These are phyloP conservation scores for Seladonia tumulorum DNA, from an alignment of 2,888 invertebrate species.

Conservation along the genomic window DNA sequence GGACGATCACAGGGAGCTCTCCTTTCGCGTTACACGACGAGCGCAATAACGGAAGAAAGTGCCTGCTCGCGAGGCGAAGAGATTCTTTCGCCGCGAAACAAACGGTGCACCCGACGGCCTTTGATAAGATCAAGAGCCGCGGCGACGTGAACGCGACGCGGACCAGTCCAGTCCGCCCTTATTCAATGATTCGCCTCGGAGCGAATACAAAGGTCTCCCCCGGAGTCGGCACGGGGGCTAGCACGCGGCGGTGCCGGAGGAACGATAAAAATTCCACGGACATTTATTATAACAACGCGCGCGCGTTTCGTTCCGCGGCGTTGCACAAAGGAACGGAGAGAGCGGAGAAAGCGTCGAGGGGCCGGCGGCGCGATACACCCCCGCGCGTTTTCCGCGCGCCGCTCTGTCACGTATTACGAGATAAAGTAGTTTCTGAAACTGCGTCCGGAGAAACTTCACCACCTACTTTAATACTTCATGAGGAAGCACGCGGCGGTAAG, in stretches of 20 bases:
- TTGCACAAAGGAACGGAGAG: neutral
- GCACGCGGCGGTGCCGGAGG: neutral
- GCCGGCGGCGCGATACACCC: constrained; percentile 14
- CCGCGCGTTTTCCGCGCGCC: constrained; percentile 22
- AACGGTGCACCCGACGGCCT: neutral
- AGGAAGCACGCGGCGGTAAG: constrained; percentile 15
- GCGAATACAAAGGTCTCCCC: neutral
- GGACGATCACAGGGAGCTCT: neutral
- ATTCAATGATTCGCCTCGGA: neutral
- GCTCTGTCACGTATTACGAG: constrained; percentile 43
- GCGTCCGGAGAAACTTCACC: constrained; percentile 53
- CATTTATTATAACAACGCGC: constrained; percentile 44
- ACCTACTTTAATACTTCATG: constrained; percentile 55
- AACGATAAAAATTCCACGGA: constrained; percentile 24
- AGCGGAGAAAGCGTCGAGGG: constrained; percentile 22
- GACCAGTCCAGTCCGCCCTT: neutral
- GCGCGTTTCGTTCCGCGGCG: constrained; percentile 21
- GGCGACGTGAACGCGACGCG: neutral
- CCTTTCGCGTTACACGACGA: neutral
- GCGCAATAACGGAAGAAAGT: neutral
- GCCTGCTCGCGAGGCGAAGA: neutral
- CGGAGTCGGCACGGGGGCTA: neutral
- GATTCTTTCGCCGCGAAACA: neutral
- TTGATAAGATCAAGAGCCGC: neutral
- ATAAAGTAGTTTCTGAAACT: constrained; percentile 58